Evolutionary conservation across 2,888 invertebrate genomes (phyloP).

Genomic region (Tyria jacobaeae): DNA sequence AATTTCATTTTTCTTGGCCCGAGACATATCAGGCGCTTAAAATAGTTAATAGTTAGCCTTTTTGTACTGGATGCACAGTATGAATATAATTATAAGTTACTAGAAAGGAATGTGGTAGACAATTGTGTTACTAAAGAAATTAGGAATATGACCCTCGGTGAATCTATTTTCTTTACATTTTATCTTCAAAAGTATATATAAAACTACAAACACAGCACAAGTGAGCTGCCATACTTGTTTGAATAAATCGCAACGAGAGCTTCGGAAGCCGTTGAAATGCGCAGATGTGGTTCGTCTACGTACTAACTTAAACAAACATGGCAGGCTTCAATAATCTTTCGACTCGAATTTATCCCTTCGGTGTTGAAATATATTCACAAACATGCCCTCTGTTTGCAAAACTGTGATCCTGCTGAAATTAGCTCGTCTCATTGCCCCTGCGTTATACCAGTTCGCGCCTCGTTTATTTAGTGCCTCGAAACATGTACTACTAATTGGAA

Average conservation of each 20-base stretch:
- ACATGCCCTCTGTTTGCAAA: conserved; percentile 51
- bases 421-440: conserved; percentile 50
- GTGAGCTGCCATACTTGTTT: conserved; percentile 18
- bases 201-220: conserved; percentile 3
- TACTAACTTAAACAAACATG: conserved; percentile 51
- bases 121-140: no score
- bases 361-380: conserved; percentile 51
- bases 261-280: conserved; percentile 35
- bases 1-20: no score
- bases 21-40: no score
- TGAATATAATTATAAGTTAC: no score
- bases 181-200: background rate
- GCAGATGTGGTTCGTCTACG: conserved; percentile 46
- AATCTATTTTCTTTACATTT: background rate
- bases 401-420: conserved; percentile 58
- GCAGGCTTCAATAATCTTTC: conserved; percentile 52
- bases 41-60: no score
- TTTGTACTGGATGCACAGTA: no score
- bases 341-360: conserved; percentile 52
- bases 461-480: conserved; percentile 38
- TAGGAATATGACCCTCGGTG: no score
- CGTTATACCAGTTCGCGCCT: conserved; percentile 43
- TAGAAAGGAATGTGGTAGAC: no score
- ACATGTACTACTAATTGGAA: conserved; percentile 27
- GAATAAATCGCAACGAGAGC: conserved; percentile 13